phyloP scores from a whole-genome alignment of 92 coral and sea anemone genomes.

The Siderastrea radians region DNA sequence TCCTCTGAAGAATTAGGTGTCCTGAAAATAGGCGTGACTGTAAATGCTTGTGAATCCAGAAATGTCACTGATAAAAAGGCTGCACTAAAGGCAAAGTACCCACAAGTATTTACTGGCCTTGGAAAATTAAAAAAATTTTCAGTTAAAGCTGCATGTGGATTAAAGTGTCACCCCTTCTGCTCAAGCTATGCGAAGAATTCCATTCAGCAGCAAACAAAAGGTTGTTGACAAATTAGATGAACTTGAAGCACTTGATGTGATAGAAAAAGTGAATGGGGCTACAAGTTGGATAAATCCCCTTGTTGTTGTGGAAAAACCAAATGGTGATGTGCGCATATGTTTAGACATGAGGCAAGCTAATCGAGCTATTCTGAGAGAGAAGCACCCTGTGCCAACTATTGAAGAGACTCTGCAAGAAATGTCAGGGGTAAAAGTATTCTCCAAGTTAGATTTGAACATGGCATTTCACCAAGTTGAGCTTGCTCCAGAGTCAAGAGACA shows the following conservation, averaged over 20 bases:
- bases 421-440: conserved; percentile 70
- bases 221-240: conserved; percentile 58
- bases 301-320: conserved; percentile 65
- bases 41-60: background rate
- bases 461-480: conserved; percentile 76
- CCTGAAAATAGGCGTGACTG: conserved; percentile 41
- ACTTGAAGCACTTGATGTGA: conserved; percentile 64
- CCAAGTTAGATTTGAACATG: conserved; percentile 72
- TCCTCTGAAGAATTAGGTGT: conserved; percentile 42
- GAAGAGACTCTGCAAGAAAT: conserved; percentile 78
- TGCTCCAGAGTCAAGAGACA: conserved; percentile 74
- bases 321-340: conserved; percentile 71
- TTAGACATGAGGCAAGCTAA: conserved; percentile 83
- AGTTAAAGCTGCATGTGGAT: conserved; percentile 42
- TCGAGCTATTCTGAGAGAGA: conserved; percentile 67
- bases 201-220: conserved; percentile 54
- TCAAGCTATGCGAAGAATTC: conserved; percentile 47
- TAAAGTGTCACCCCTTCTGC: conserved; percentile 52
- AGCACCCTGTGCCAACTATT: conserved; percentile 77
- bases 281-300: conserved; percentile 72
- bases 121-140: conserved; percentile 42
- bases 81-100: conserved; percentile 54
- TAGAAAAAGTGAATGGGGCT: conserved; percentile 52
- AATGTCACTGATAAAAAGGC: conserved; percentile 38
- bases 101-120: conserved; percentile 50